These are phyloP conservation scores for Halcyon malimbica DNA, from an alignment of 2,113 vertebrate genomes.

Conservation along the genomic window DNA sequence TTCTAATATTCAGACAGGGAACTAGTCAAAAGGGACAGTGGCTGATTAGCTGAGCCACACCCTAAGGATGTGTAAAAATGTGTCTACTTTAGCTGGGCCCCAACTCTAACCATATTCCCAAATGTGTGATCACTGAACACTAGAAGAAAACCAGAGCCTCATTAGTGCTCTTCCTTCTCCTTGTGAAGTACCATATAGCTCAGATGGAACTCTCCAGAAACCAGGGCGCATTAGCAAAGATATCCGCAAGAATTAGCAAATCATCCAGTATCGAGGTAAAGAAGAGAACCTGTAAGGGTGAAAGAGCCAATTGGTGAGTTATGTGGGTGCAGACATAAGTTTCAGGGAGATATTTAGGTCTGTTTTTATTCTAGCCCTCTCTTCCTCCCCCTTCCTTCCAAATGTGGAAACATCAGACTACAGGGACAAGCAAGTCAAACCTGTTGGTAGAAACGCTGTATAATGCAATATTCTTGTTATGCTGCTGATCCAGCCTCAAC, in stretches of 20 bases:
- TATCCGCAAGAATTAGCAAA: not conserved
- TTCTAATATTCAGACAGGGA: not conserved
- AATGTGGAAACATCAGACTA: not conserved
- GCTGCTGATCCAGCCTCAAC: not conserved
- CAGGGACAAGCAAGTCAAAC: not conserved
- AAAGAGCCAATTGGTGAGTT: not conserved
- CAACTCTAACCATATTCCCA: not conserved
- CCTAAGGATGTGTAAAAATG: not conserved
- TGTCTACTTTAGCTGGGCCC: not conserved
- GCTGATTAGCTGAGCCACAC: not conserved
- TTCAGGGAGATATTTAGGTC: not conserved
- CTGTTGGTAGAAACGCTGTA: not conserved
- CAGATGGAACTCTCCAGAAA: not conserved
- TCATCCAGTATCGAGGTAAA: not conserved
- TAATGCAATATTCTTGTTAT: not conserved
- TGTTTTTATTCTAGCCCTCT: not conserved
- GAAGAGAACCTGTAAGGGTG: not conserved
- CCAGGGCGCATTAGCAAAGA: not conserved
- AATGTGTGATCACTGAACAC: not conserved
- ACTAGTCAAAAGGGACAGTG: not conserved
- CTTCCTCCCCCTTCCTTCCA: not conserved
- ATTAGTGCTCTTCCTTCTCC: not conserved
- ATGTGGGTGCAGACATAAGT: not conserved
- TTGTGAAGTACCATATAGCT: not conserved
- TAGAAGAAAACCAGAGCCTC: not conserved